Percentiles rank a stretch among this genome's conserved stretches.
Conservation (phyloP, 2,113 vertebrate genomes). For the Psephotus haematonotus region DNA sequence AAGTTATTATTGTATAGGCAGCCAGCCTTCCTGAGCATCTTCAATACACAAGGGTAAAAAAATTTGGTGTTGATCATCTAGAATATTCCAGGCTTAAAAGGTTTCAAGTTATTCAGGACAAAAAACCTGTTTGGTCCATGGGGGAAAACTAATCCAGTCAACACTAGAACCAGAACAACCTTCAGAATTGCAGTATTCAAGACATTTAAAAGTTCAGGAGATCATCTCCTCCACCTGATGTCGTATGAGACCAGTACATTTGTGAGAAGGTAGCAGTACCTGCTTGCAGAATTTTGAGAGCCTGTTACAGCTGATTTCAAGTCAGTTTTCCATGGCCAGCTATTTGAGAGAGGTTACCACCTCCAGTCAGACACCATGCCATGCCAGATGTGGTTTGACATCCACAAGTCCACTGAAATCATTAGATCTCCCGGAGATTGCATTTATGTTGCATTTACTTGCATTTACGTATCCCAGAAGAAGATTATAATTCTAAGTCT, state of each 20-base stretch:
- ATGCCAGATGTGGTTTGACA: neutral
- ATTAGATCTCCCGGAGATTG: neutral
- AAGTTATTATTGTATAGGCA: neutral
- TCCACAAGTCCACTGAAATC: neutral
- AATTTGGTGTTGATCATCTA: neutral
- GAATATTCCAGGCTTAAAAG: neutral
- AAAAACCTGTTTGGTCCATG: neutral
- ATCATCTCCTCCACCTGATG: neutral
- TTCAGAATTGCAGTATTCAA: neutral
- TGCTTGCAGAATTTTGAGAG: neutral
- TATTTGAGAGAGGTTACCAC: neutral
- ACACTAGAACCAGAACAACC: neutral
- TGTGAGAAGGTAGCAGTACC: neutral
- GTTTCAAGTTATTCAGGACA: neutral
- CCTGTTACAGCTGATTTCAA: neutral
- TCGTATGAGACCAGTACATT: neutral
- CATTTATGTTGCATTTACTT: neutral
- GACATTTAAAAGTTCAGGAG: neutral
- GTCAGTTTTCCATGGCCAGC: neutral
- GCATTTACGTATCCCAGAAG: neutral
- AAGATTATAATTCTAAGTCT: neutral
- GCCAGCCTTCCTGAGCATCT: neutral
- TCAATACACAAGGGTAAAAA: neutral
- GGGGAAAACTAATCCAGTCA: neutral
- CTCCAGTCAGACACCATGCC: neutral